These are phyloP conservation scores for Paelopatides confundens DNA, from an alignment of 53 echinoderm and acorn worm genomes.

Conservation along the genomic window DNA sequence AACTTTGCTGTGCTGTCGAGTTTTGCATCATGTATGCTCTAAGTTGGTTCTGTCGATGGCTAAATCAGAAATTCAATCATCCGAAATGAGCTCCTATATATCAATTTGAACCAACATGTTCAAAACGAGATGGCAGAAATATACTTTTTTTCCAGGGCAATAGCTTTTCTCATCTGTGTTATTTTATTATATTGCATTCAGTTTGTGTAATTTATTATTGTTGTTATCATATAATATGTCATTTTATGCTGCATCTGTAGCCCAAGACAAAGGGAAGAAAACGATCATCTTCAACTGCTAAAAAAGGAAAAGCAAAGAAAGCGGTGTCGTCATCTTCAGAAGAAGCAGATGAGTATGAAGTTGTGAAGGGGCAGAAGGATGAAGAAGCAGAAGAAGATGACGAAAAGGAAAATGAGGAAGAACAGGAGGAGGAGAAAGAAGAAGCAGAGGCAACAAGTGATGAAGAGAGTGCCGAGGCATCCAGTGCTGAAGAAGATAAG, in stretches of 20 bases:
- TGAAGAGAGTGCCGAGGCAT: conserved; percentile 15
- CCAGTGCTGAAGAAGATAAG: conserved; percentile 13
- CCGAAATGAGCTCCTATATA: too few relatives aligned
- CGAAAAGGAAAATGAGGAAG: neutral
- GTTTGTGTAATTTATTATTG: too few relatives aligned
- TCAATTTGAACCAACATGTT: too few relatives aligned
- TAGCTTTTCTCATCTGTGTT: too few relatives aligned
- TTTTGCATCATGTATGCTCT: too few relatives aligned
- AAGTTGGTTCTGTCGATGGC: too few relatives aligned
- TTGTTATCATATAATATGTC: too few relatives aligned
- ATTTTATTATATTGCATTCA: too few relatives aligned
- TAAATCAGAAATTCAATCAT: too few relatives aligned
- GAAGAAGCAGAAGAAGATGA: neutral
- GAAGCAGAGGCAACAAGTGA: neutral
- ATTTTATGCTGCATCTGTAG: neutral
- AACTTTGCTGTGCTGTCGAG: too few relatives aligned
- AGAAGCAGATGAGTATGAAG: neutral
- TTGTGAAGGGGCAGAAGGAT: neutral
- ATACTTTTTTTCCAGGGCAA: too few relatives aligned
- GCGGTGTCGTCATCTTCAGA: neutral
- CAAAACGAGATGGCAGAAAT: too few relatives aligned
- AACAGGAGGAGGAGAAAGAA: neutral
- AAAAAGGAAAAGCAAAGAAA: conserved; percentile 11
- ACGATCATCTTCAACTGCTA: neutral
- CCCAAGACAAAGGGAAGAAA: conserved; percentile 16